Percentiles rank a stretch among this genome's conserved stretches.
Conservation (phyloP, 1,140 invertebrate genomes). For the Neodiprion pinetum region DNA sequence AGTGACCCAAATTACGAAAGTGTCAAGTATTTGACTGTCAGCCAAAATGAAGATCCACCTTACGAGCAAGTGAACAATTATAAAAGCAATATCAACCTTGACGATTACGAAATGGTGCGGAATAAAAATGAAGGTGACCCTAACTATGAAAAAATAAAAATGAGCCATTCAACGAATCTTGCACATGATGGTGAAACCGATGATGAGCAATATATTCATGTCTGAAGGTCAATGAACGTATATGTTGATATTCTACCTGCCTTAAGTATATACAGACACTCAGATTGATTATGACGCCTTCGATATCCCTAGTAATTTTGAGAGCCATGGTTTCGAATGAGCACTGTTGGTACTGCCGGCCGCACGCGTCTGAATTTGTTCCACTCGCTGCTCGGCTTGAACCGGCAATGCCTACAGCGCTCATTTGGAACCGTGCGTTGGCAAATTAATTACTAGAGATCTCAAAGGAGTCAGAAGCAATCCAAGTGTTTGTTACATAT, state of each 20-base stretch:
- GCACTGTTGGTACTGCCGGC: too few relatives aligned
- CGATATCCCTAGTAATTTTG: neutral
- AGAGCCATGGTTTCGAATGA: neutral
- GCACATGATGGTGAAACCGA: slow-evolving; percentile 45
- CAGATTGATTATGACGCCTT: neutral
- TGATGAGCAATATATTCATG: slow-evolving; percentile 55
- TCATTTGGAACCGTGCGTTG: too few relatives aligned
- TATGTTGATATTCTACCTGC: too few relatives aligned
- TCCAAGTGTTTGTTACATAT: too few relatives aligned
- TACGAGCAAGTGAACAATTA: slow-evolving; percentile 57
- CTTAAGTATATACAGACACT: too few relatives aligned
- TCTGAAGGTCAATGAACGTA: slow-evolving; percentile 32
- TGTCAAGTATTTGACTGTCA: slow-evolving; percentile 56
- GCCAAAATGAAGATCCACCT: slow-evolving; percentile 52
- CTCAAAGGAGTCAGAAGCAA: too few relatives aligned
- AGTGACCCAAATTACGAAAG: slow-evolving; percentile 63
- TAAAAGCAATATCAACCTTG: neutral
- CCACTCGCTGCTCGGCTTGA: too few relatives aligned
- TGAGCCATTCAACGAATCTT: slow-evolving; percentile 26
- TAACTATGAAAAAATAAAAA: slow-evolving; percentile 36
- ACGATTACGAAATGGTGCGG: slow-evolving; percentile 17
- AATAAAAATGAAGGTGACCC: slow-evolving; percentile 35
- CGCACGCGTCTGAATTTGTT: too few relatives aligned
- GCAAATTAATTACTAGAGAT: too few relatives aligned
- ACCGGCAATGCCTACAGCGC: too few relatives aligned